Conservation (phyloP, 2,888 invertebrate species). For the Trilocha varians region DNA sequence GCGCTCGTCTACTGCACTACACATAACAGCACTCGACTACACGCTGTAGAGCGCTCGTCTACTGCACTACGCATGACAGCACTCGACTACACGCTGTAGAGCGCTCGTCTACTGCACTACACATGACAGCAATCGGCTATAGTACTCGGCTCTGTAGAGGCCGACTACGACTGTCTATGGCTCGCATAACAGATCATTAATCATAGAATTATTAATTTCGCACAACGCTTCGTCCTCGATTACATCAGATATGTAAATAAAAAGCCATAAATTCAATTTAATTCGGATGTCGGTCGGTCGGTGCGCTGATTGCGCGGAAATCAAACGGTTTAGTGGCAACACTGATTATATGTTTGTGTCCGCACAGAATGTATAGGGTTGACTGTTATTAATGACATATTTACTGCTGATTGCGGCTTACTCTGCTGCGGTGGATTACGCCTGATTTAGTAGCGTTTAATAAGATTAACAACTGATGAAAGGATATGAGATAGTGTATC, state of each 20-base stretch:
- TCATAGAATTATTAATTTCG: neutral
- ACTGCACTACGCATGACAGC: too few relatives aligned
- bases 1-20: too few relatives aligned
- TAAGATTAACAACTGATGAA: too few relatives aligned
- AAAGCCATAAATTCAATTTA: slow-evolving; percentile 23
- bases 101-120: too few relatives aligned
- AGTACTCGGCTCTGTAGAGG: too few relatives aligned
- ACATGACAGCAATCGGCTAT: too few relatives aligned
- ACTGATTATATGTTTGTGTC: neutral
- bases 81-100: too few relatives aligned
- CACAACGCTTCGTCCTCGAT: slow-evolving; percentile 4
- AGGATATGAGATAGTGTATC: too few relatives aligned
- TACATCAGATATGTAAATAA: slow-evolving; percentile 13
- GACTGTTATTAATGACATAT: neutral
- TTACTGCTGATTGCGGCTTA: neutral
- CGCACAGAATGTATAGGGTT: neutral
- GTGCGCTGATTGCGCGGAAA: slow-evolving; percentile 4
- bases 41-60: too few relatives aligned
- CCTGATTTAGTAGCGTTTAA: neutral
- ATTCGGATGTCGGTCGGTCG: slow-evolving; percentile 10
- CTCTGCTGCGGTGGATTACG: slow-evolving; percentile 1
- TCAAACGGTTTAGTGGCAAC: neutral
- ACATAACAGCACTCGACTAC: too few relatives aligned
- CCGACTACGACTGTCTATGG: too few relatives aligned
- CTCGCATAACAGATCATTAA: neutral